These are phyloP conservation scores for Pachliopta kotzebuea DNA, from an alignment of 2,888 invertebrate species.

Conservation along the genomic window DNA sequence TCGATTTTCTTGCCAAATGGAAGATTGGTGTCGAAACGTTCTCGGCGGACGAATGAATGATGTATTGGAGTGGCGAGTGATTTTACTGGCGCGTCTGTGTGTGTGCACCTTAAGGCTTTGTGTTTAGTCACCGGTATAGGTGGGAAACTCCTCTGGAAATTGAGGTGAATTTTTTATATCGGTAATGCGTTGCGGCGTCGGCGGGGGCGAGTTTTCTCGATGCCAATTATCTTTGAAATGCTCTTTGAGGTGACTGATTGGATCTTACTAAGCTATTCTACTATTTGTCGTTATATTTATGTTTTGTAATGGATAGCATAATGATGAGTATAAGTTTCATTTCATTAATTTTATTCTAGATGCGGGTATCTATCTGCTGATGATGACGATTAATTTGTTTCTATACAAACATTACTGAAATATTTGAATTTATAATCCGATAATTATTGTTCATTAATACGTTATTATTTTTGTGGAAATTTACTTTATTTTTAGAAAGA, in stretches of 20 bases:
- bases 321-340: not conserved
- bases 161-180: slow-evolving; percentile 72
- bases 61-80: slow-evolving; percentile 74
- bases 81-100: slow-evolving; percentile 57
- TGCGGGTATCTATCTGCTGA: no score
- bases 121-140: slow-evolving; percentile 67
- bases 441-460: no score
- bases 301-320: not conserved
- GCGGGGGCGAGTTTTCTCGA: slow-evolving; percentile 45
- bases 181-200: slow-evolving; percentile 59
- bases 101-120: slow-evolving; percentile 58
- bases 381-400: no score
- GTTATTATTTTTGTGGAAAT: no score
- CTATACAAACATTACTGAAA: no score
- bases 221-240: slow-evolving; percentile 64
- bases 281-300: not conserved
- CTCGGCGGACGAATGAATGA: slow-evolving; percentile 78
- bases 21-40: slow-evolving; percentile 79
- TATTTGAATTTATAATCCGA: no score
- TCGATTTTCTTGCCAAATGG: slow-evolving; percentile 81
- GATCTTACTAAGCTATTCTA: slow-evolving; percentile 38
- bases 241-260: slow-evolving; percentile 69
- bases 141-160: slow-evolving; percentile 67
- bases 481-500: no score
- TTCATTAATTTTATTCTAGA: no score